Conservation (phyloP, 2,888 invertebrate genomes). For the Tipula vernalis region DNA sequence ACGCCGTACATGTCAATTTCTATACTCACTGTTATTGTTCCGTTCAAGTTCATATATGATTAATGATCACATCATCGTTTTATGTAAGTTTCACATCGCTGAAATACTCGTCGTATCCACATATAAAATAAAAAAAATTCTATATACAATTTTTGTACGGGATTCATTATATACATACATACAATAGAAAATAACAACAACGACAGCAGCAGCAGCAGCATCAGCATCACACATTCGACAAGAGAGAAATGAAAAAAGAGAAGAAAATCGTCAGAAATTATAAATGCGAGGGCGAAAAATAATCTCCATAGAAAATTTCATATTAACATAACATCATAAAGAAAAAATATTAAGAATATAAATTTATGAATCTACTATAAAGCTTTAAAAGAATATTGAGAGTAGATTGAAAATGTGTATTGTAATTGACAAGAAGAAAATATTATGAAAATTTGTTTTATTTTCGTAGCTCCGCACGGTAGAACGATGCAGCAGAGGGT, state of each 20-base stretch:
- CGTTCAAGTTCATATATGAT: slow-evolving; percentile 10
- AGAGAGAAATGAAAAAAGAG: not conserved
- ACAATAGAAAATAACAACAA: not conserved
- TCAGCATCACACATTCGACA: not conserved
- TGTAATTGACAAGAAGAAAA: not conserved
- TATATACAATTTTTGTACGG: not conserved
- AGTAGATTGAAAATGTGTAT: not conserved
- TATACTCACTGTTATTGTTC: slow-evolving; percentile 10
- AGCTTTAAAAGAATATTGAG: not conserved
- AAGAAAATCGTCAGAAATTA: not conserved
- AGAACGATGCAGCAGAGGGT: not conserved
- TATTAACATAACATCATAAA: not conserved
- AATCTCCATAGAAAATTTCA: not conserved
- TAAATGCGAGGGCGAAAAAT: not conserved
- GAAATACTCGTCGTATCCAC: not conserved
- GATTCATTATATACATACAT: not conserved
- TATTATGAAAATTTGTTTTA: not conserved
- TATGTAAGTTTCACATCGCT: slow-evolving; percentile 8
- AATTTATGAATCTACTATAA: not conserved
- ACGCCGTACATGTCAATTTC: slow-evolving; percentile 4
- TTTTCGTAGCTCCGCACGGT: not conserved
- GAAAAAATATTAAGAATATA: not conserved
- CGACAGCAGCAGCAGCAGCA: not conserved
- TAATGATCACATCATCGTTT: not conserved
- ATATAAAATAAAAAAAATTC: not conserved